Base-by-base conservation (phyloP, 1,140 invertebrate species). In the Drosophila serrata region DNA sequence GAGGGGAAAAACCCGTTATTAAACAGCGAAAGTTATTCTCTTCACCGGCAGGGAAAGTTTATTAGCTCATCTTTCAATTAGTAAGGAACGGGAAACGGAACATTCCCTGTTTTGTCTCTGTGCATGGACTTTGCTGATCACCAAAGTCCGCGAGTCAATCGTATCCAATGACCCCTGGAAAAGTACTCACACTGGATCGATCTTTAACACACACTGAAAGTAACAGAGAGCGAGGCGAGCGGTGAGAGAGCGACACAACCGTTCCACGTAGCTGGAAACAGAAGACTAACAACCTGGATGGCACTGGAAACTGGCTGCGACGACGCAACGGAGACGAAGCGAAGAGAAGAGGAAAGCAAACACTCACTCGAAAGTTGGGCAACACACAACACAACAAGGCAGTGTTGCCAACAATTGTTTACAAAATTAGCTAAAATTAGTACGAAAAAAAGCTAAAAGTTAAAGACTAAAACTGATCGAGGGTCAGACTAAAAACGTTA, bases 131-230 rank as follows among this genome's bases (percentile, higher is more conserved):
- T 69, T 76, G 33, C 43, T 7, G 2, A n/a, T 29, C 24, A n/a
- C 3, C 24, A 45, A 60, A 45, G 57, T 51, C 40, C 29, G 37
- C 33, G n/a, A 64, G 72, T 81, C 57, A 81, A 82, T 45, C 12
- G 60, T 65, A 82, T 78, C 33, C 67, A 53, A 33, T 82, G 79
- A 81, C 75, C 79, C 73, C 48, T 57, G 67, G n/a, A 48, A 33
- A 40, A 19, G 19, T 72, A 72, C 68, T 72, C 48, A 59, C 67
- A 39, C 19, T 33, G 22, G 48, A 6, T 37, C 31, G 31, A 17
- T 31, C 29, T 31, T 12, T 19, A 13, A 19, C 37, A 27, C 39
- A n/a, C 19, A 22, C 58, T 7, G 49, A 9, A 9, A 33, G 12
- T 22, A 31, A 37, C 55, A 27, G 7, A 7, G 3, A 3, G 12